Percentiles rank a stretch among this genome's conserved stretches.
These are phyloP conservation scores for Gymnogyps californianus DNA, from an alignment of 2,113 vertebrate species.

Conservation along the genomic window DNA sequence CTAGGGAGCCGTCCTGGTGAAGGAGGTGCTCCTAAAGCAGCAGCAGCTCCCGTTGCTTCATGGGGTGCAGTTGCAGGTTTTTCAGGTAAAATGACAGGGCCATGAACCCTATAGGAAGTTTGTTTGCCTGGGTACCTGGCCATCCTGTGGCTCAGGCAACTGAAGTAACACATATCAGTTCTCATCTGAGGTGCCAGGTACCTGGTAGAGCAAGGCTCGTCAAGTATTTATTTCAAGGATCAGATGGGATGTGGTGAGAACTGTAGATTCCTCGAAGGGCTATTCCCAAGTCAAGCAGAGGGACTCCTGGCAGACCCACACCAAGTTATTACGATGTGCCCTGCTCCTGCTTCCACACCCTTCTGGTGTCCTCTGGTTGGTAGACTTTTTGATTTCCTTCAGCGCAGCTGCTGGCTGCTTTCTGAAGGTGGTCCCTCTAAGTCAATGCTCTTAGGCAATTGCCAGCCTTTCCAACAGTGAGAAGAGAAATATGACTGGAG, in stretches of 20 bases:
- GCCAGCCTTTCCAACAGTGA: not conserved
- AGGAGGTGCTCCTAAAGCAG: not conserved
- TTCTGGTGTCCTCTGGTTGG: not conserved
- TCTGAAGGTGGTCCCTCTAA: not conserved
- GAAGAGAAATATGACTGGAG: not conserved
- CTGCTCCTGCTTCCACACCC: not conserved
- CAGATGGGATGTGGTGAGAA: not conserved
- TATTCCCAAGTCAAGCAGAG: not conserved
- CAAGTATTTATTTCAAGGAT: not conserved
- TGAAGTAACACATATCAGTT: not conserved
- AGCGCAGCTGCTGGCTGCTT: not conserved
- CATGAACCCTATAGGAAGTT: not conserved
- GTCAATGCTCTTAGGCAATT: not conserved
- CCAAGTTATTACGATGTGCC: rapidly evolving
- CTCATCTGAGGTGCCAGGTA: constrained; percentile 47
- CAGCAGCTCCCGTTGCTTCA: not conserved
- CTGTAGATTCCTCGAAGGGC: not conserved
- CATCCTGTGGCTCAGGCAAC: not conserved
- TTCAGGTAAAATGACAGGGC: not conserved
- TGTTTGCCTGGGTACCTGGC: not conserved
- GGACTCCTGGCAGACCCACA: not conserved
- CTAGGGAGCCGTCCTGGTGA: not conserved
- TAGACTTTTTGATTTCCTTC: not conserved
- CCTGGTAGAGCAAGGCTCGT: not conserved
- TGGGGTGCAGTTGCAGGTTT: not conserved